Evolutionary conservation across 1,140 invertebrate genomes (phyloP).

Genomic region (Ceratina calcarata): DNA sequence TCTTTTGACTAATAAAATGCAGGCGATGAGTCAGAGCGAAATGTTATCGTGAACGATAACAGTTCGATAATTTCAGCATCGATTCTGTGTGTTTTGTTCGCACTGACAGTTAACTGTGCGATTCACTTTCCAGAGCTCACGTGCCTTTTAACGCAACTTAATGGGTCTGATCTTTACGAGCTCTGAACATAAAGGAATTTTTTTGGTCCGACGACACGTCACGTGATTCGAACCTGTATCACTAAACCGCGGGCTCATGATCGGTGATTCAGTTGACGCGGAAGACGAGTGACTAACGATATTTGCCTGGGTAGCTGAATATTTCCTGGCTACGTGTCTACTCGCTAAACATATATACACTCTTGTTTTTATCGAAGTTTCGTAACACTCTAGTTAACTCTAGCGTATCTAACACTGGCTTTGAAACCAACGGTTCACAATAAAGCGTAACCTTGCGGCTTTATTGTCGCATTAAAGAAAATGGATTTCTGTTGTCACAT

Average conservation of each 20-base stretch:
- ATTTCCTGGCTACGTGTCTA: background rate
- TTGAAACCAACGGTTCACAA: background rate
- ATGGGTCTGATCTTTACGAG: background rate
- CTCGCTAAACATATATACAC: background rate
- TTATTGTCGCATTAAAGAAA: background rate
- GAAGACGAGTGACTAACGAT: constrained; percentile 1
- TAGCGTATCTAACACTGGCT: background rate
- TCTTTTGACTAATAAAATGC: background rate
- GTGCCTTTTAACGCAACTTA: background rate
- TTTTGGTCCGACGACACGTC: background rate
- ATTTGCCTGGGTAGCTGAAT: background rate
- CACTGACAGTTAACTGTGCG: background rate
- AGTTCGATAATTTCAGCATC: background rate
- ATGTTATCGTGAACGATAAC: constrained; percentile 6
- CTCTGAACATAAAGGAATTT: background rate
- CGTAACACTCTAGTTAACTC: constrained; percentile 19
- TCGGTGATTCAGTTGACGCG: background rate
- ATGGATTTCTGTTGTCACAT: background rate
- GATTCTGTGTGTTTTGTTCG: background rate
- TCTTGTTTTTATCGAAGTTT: constrained; percentile 24
- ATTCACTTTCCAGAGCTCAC: background rate
- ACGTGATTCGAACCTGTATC: background rate
- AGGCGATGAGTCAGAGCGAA: no score
- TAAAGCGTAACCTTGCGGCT: background rate
- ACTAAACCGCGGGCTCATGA: background rate